A percentile compares a stretch with the other conserved stretches of the same genome.
Conservation (phyloP, 2,797 vertebrate genomes). For the Thaleichthys pacificus region DNA sequence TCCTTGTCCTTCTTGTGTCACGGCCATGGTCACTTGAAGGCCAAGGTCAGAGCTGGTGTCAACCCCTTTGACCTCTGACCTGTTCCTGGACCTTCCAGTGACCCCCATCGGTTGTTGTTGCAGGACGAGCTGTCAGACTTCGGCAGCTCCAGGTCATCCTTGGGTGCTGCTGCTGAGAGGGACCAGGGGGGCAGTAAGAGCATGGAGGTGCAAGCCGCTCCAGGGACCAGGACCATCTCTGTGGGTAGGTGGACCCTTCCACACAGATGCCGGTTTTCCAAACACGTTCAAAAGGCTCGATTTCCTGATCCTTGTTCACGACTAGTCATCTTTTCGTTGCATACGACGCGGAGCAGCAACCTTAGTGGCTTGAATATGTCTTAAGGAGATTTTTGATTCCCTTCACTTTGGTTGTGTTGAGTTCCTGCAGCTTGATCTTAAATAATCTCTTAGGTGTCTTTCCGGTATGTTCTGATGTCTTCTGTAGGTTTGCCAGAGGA, state of each 20-base stretch:
- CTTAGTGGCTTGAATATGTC: too few species aligned
- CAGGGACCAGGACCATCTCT: constrained; percentile 84
- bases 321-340: too few species aligned
- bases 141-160: constrained; percentile 80
- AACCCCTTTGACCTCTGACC: not conserved
- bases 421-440: too few species aligned
- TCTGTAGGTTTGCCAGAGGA: constrained; percentile 84
- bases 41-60: not conserved
- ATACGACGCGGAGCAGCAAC: too few species aligned
- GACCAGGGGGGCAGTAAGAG: constrained; percentile 83
- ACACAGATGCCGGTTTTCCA: not conserved
- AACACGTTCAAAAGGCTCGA: too few species aligned
- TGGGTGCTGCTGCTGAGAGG: constrained; percentile 76
- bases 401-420: too few species aligned
- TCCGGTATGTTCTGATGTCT: constrained; percentile 12
- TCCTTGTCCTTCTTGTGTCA: not conserved
- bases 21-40: not conserved
- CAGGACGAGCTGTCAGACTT: constrained; percentile 93
- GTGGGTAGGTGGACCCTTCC: constrained; percentile 72
- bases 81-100: not conserved
- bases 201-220: constrained; percentile 85
- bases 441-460: too few species aligned
- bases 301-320: too few species aligned
- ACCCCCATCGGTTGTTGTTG: constrained; percentile 35
- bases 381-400: too few species aligned